Percentiles rank a stretch among this genome's conserved stretches.
phyloP scores from a whole-genome alignment of 23 tunicate species.

The Styela plicata region DNA sequence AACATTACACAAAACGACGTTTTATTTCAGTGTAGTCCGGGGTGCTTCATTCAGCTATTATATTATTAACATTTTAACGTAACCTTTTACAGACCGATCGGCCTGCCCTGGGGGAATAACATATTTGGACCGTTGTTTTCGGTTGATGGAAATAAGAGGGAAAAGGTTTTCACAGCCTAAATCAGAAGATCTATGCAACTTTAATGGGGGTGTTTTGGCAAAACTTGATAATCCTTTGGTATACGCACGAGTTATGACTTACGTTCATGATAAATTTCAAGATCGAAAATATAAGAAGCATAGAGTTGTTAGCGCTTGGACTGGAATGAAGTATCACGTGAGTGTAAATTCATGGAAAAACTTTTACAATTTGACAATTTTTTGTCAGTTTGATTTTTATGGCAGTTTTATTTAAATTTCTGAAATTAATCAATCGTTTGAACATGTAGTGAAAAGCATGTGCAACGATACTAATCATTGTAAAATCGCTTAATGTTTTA shows the following conservation, averaged over 20 bases:
- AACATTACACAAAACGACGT: too few relatives aligned
- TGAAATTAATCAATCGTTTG: too few relatives aligned
- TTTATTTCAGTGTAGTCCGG: too few relatives aligned
- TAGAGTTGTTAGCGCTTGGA: neutral
- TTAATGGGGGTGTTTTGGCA: neutral
- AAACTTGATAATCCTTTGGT: neutral
- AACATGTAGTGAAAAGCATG: too few relatives aligned
- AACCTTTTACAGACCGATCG: neutral
- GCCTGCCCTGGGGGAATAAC: neutral
- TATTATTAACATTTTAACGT: too few relatives aligned
- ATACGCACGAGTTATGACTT: neutral
- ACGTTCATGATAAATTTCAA: neutral
- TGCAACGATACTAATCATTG: too few relatives aligned
- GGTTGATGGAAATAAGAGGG: conserved; percentile 1
- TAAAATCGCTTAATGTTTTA: too few relatives aligned
- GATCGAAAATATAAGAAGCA: neutral
- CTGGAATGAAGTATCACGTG: conserved; percentile 1
- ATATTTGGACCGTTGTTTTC: neutral
- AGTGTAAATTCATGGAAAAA: too few relatives aligned
- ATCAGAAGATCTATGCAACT: conserved; percentile 11
- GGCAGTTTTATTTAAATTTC: too few relatives aligned
- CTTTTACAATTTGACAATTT: too few relatives aligned
- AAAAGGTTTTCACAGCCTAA: neutral
- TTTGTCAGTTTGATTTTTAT: too few relatives aligned
- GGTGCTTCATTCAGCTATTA: too few relatives aligned